phyloP scores from a whole-genome alignment of 2,797 vertebrate genomes.

The Rhinichthys osculus region DNA sequence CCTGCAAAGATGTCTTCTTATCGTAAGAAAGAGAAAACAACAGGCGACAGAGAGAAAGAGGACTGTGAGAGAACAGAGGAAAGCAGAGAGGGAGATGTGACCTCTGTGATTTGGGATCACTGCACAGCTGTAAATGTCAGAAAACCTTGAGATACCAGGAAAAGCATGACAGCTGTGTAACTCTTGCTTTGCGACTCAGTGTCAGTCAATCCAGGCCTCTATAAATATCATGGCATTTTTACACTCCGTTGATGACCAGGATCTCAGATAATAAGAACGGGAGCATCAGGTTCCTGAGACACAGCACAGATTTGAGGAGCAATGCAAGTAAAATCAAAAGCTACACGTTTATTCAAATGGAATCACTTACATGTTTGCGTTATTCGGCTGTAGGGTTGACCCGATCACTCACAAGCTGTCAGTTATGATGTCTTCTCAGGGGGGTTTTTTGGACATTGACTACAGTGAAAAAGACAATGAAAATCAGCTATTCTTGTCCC shows the following conservation, averaged over 20 bases:
- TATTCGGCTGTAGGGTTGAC: too few relatives aligned
- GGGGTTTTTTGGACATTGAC: too few relatives aligned
- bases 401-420: not conserved
- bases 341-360: not conserved
- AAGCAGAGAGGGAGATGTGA: conserved; percentile 33
- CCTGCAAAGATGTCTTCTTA: too few relatives aligned
- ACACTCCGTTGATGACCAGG: conserved; percentile 43
- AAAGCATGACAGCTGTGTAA: conserved; percentile 52
- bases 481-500: too few relatives aligned
- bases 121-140: conserved; percentile 63
- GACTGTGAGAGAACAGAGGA: conserved; percentile 6
- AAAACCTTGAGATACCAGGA: conserved; percentile 55
- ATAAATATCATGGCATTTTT: conserved; percentile 65
- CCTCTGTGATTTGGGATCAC: conserved; percentile 48
- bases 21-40: conserved; percentile 1
- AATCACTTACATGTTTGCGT: too few relatives aligned
- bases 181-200: conserved; percentile 39
- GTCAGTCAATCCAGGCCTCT: conserved; percentile 56
- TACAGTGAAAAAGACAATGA: too few relatives aligned
- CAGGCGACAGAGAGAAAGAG: conserved; percentile 4
- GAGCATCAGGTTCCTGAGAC: not conserved
- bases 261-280: conserved; percentile 41
- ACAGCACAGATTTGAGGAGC: not conserved
- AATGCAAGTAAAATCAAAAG: not conserved
- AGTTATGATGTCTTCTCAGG: not conserved